Conservation (phyloP, 2,113 vertebrate species). For the Brachyhypopomus gauderio region DNA sequence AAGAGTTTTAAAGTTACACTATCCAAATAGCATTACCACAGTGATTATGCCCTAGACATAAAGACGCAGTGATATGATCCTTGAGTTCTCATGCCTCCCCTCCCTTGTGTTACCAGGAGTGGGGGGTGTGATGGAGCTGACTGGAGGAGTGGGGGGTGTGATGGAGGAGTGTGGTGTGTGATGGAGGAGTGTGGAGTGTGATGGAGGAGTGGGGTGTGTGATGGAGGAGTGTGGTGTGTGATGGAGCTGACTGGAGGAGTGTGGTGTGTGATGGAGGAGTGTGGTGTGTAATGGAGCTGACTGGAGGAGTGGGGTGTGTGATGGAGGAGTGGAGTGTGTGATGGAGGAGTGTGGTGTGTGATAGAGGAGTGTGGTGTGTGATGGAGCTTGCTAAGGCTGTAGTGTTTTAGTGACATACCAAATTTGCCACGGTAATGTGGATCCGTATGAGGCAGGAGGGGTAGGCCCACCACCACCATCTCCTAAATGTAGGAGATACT, state of each 20-base stretch:
- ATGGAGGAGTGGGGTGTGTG: too few relatives aligned
- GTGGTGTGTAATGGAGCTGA: too few relatives aligned
- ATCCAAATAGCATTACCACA: conserved; percentile 75
- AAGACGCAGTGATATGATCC: conserved; percentile 56
- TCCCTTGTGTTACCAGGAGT: conserved; percentile 68
- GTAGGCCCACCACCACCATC: conserved; percentile 69
- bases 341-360: conserved; percentile 66
- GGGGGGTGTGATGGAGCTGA: conserved; percentile 69
- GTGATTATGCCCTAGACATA: conserved; percentile 69
- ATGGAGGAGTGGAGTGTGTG: conserved; percentile 70
- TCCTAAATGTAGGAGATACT: conserved; percentile 71
- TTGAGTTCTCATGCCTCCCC: conserved; percentile 75
- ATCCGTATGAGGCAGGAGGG: conserved; percentile 75
- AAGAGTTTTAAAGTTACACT: conserved; percentile 70
- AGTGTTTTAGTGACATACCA: conserved; percentile 67
- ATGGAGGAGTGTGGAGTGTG: too few relatives aligned
- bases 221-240: too few relatives aligned
- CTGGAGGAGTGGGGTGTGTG: too few relatives aligned
- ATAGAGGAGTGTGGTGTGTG: too few relatives aligned
- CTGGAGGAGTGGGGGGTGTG: too few relatives aligned
- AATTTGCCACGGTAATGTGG: conserved; percentile 74
- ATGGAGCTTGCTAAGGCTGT: conserved; percentile 73
- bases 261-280: too few relatives aligned
- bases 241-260: too few relatives aligned
- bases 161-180: too few relatives aligned